Conservation (phyloP, 1,140 invertebrate genomes). For the Agraylea sexmaculata region DNA sequence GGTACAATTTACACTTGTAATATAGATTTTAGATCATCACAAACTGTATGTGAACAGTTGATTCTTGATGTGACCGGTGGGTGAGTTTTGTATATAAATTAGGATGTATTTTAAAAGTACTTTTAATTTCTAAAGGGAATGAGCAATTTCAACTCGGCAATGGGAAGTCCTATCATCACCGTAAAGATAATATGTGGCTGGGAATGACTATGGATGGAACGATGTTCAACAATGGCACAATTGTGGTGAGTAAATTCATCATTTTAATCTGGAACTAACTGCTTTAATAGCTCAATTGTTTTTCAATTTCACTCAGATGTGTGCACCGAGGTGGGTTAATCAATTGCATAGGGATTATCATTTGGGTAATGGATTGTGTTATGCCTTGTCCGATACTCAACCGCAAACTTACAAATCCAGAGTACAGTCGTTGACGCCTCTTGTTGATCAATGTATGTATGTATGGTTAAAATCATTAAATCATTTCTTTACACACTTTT, state of each 20-base stretch:
- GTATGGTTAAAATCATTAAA: slow-evolving; percentile 2
- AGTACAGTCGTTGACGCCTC: slow-evolving; percentile 7
- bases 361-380: slow-evolving; percentile 18
- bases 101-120: neutral
- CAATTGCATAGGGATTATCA: slow-evolving; percentile 12
- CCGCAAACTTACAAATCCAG: neutral
- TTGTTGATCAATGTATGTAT: slow-evolving; percentile 13
- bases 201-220: slow-evolving; percentile 19
- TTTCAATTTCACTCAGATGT: slow-evolving; percentile 10
- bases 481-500: neutral
- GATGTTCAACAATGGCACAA: slow-evolving; percentile 12
- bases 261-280: too few relatives aligned
- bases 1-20: slow-evolving; percentile 16
- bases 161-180: slow-evolving; percentile 13
- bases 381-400: slow-evolving; percentile 13
- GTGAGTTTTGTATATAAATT: neutral
- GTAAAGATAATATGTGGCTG: slow-evolving; percentile 19
- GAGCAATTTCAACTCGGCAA: slow-evolving; percentile 5
- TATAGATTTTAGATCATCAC: slow-evolving; percentile 1
- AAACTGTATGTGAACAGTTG: slow-evolving; percentile 9
- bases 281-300: neutral
- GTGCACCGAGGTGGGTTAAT: slow-evolving; percentile 18
- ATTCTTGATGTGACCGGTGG: slow-evolving; percentile 12
- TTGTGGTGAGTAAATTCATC: slow-evolving; percentile 19
- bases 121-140: slow-evolving; percentile 10